Conservation (phyloP, 2,797 vertebrate genomes). For the Falco cherrug region DNA sequence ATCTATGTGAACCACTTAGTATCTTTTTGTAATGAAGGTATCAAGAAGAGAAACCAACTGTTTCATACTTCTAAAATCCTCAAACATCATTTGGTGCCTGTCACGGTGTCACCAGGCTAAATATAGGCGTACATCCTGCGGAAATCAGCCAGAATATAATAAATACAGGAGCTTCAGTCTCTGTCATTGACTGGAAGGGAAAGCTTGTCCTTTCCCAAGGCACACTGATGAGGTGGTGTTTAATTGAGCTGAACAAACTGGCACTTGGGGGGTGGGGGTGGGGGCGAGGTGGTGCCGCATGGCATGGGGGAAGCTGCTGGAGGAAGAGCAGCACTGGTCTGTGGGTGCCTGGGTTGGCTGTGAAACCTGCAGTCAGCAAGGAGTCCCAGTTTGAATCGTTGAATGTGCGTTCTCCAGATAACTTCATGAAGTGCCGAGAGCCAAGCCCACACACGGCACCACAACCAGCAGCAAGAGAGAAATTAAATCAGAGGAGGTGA, state of each 20-base stretch:
- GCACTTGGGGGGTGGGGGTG: too few species aligned
- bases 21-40: background rate
- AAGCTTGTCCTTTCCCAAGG: background rate
- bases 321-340: background rate
- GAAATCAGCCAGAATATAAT: background rate
- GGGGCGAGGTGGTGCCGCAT: too few species aligned
- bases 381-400: background rate
- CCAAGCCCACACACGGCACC: background rate
- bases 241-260: conserved; percentile 2
- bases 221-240: background rate
- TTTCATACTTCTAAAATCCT: background rate
- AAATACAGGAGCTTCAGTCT: background rate
- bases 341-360: background rate
- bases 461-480: background rate
- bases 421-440: background rate
- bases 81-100: background rate
- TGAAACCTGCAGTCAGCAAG: accelerated
- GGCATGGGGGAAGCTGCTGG: accelerated
- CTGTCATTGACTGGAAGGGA: background rate
- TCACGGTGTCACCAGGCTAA: background rate
- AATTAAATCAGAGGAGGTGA: background rate
- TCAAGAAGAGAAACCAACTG: background rate
- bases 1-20: background rate
- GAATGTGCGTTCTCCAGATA: background rate
- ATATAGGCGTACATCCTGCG: accelerated